Evolutionary conservation across 2,797 vertebrate genomes (phyloP).

Genomic region (Enteromius unitaeniatus): DNA sequence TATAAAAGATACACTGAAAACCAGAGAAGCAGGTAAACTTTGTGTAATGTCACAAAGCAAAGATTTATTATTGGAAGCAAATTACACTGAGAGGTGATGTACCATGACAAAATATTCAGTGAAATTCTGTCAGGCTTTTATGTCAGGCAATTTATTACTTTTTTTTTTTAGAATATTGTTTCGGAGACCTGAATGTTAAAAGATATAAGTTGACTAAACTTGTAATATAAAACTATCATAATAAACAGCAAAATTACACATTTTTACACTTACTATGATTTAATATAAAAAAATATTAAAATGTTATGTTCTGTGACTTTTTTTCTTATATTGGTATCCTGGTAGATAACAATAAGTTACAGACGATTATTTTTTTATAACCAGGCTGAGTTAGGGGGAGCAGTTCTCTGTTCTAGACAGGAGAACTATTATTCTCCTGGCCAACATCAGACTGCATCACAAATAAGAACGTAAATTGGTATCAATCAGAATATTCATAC

Average conservation of each 20-base stretch:
- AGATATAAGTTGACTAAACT: not conserved
- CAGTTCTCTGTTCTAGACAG: not conserved
- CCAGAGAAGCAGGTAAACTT: not conserved
- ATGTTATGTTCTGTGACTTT: not conserved
- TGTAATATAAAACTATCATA: no score
- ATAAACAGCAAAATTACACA: not conserved
- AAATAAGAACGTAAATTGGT: not conserved
- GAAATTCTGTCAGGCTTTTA: not conserved
- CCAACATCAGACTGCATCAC: not conserved
- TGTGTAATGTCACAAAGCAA: not conserved
- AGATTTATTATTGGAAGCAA: not conserved
- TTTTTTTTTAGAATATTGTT: not conserved
- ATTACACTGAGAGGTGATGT: not conserved
- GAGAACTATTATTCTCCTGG: no score
- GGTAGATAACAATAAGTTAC: not conserved
- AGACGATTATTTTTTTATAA: not conserved
- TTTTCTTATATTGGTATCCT: not conserved
- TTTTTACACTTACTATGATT: not conserved
- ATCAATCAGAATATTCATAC: not conserved
- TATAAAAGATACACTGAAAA: not conserved
- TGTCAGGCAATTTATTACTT: not conserved
- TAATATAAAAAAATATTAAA: not conserved
- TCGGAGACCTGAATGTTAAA: not conserved
- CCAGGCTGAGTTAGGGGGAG: not conserved
- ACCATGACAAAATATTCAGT: not conserved